Evolutionary conservation across 2,888 invertebrate genomes (phyloP).

Genomic region (Pseudanteris insignis): DNA sequence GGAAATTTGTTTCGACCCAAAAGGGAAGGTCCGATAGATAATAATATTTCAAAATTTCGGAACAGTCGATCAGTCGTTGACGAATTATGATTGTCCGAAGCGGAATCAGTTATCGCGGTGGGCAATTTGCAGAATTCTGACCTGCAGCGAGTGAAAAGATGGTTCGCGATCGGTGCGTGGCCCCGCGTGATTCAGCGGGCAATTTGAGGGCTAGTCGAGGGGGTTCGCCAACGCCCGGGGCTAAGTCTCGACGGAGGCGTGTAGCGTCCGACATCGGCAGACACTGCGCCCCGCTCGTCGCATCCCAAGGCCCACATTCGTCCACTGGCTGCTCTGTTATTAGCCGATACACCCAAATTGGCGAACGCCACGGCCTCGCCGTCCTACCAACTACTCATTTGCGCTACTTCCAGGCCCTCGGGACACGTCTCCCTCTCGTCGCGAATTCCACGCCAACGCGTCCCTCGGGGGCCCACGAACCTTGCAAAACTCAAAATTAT

Average conservation of each 20-base stretch:
- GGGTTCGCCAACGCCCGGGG: conserved; percentile 16
- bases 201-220: conserved; percentile 20
- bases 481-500: conserved; percentile 39
- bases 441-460: conserved; percentile 44
- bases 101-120: too few relatives aligned
- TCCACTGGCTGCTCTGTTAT: conserved; percentile 56
- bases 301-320: conserved; percentile 38
- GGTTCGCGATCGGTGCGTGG: conserved; percentile 2
- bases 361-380: conserved; percentile 51
- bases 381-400: conserved; percentile 55
- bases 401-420: conserved; percentile 51
- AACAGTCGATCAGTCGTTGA: too few relatives aligned
- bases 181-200: conserved; percentile 33
- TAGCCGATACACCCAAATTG: conserved; percentile 65
- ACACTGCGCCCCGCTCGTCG: conserved; percentile 18
- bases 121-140: too few relatives aligned
- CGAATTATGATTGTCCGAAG: too few relatives aligned
- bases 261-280: conserved; percentile 26
- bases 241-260: conserved; percentile 35
- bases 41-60: too few relatives aligned
- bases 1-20: too few relatives aligned
- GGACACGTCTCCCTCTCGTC: conserved; percentile 7
- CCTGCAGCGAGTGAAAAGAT: neutral
- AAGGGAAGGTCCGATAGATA: too few relatives aligned
- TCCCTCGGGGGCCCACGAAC: conserved; percentile 35